Evolutionary conservation across 1,140 invertebrate genomes (phyloP), one percentile per base, ranked within the genome.

Genomic region (Bombus confusus): DNA sequence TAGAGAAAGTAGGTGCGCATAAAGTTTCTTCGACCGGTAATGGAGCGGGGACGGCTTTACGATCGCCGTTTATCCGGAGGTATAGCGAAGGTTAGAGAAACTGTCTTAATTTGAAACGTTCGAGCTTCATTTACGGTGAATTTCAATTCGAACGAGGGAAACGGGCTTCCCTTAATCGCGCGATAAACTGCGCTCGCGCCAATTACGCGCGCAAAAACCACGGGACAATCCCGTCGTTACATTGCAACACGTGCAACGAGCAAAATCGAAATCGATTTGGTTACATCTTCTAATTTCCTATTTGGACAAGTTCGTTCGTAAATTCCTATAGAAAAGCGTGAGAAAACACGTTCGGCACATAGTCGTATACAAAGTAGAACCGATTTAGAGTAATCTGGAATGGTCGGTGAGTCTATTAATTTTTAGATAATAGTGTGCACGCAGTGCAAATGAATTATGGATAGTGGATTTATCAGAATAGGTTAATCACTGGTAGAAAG

Each of bases 1-100:
- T 90, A 90, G 85, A 88, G 87, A 90, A 87, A 91, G 89, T 91
- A 90, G 90, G 89, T 85, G 85, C 73, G 81, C 89, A 80, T 85
- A 88, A 90, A 90, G 85, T 91, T 90, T 85, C 89, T 91, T 90
- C 87, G 82, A 83, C 59, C 75, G 41, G 82, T 83, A 85, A 87
- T 71, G 68, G 85, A 68, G 77, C 73, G 37, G 75, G 43, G 57
- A 74, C 71, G 80, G 80, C 83, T 90, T 87, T 80, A 87, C 80
- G 82, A 81, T 75, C 73, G 80, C 75, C 84, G 75, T 15, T 71
- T 81, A 80, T 82, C 69, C 34, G n/a, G 41, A 41, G 72, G 85
- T 88, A 66, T 81, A 74, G 62, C 31, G 43, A 79, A 75, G 57
- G 66, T 82, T 87, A 72, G 37, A 52, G 66, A 57, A 68, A 81